These are phyloP conservation scores for Formica aserva DNA, from an alignment of 2,888 invertebrate species.

Conservation along the genomic window DNA sequence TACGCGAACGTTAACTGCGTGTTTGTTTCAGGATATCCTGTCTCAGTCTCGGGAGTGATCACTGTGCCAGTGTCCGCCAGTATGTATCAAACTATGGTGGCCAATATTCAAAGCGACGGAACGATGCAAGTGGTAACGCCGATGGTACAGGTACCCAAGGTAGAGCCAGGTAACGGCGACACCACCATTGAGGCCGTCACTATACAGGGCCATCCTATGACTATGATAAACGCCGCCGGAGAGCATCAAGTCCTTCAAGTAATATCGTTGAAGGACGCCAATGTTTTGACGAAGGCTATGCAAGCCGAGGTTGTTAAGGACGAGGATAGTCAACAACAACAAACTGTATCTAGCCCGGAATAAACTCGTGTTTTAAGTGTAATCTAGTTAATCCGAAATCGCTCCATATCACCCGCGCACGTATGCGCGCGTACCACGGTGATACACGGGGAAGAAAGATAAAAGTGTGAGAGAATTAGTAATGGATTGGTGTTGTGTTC, in stretches of 20 bases:
- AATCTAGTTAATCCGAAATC: conserved; percentile 66
- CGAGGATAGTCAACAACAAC: conserved; percentile 84
- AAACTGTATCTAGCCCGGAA: conserved; percentile 86
- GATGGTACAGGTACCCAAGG: conserved; percentile 93
- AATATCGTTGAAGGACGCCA: conserved; percentile 94
- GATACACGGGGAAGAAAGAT: conserved; percentile 54
- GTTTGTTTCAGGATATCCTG: conserved; percentile 90
- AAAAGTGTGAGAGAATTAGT: conserved; percentile 66
- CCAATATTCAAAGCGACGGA: conserved; percentile 94
- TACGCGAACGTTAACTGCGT: conserved; percentile 69
- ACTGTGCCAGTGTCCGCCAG: conserved; percentile 97
- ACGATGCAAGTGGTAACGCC: conserved; percentile 93
- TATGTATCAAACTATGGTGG: conserved; percentile 98
- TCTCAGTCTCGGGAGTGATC: conserved; percentile 96
- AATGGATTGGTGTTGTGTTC: conserved; percentile 69
- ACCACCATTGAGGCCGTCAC: conserved; percentile 91
- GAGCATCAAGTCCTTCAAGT: conserved; percentile 94
- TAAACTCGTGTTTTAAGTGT: conserved; percentile 73
- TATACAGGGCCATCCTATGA: conserved; percentile 93
- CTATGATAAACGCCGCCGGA: conserved; percentile 89
- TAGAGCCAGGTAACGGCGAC: conserved; percentile 92
- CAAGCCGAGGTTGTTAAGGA: conserved; percentile 86
- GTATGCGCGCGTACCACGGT: conserved; percentile 57
- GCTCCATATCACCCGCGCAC: conserved; percentile 54
- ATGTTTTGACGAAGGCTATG: conserved; percentile 93